Evolutionary conservation across 2,113 vertebrate genomes (phyloP), one percentile per base, ranked within the genome.

Genomic region (Megaleporinus macrocephalus): DNA sequence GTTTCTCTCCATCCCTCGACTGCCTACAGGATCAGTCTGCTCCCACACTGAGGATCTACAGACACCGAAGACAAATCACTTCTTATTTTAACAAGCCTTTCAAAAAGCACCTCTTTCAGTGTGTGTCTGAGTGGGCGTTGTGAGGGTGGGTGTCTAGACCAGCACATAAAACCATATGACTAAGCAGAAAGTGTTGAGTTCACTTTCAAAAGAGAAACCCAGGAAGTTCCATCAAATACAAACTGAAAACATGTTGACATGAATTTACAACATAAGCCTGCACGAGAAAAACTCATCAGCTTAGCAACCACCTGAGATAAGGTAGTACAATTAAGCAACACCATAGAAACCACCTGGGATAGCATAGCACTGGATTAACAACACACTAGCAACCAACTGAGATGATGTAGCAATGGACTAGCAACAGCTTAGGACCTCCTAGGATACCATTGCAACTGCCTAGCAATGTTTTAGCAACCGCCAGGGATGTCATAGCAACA

Each of bases 1-100:
- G 69, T 61, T 26, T 59, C n/a, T 75, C 63, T 47, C 72, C 22
- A 55, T 66, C 75, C 68, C 76, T 82, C 71, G 27, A 70, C 76
- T 68, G 68, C 78, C 68, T 72, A 53, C 57, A 47, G 73, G 74
- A 80, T 65, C 83, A 71, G 73, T 80, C 77, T 63, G 44, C 53
- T 75, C 78, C 33, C 57, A 71, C 72, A 57, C 72, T 55, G 53
- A 36, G 47, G 63, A 70, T 33, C 26, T 71, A 69, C 55, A 77
- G 44, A 65, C 59, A 33, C 70, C 53, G 41, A 72, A 76, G 74
- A 84, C 33, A 59, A 80, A 49, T 70, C 65, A 66, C 55, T 69
- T 51, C 65, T 69, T 80, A 49, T 36, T 75, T 79, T 53, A 70
- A 71, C 78, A 76, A 14, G 62, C 62, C 77, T 83, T 83, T 80